Percentiles rank a stretch among this genome's conserved stretches.
Conservation (phyloP, 2,113 vertebrate species). For the Brachyistius frenatus region DNA sequence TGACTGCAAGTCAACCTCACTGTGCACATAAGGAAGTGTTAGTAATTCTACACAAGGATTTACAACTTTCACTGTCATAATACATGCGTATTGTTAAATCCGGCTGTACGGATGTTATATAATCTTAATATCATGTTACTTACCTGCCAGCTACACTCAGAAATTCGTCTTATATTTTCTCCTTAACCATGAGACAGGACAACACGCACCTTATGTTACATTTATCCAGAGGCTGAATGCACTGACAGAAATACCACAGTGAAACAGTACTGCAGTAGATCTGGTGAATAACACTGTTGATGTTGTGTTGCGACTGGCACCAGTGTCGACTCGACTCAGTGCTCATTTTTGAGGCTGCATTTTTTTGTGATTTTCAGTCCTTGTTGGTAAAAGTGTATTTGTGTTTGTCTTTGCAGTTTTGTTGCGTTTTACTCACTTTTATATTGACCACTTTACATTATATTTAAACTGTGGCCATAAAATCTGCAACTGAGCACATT, state of each 20-base stretch:
- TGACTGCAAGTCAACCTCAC: too few relatives aligned
- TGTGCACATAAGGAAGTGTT: not conserved
- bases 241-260: slow-evolving; percentile 6
- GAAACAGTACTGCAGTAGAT: not conserved
- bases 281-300: not conserved
- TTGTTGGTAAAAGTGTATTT: too few relatives aligned
- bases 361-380: too few relatives aligned
- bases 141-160: not conserved
- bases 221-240: not conserved
- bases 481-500: not conserved
- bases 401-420: not conserved
- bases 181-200: not conserved
- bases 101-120: not conserved
- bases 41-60: not conserved
- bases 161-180: not conserved
- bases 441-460: not conserved
- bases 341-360: too few relatives aligned
- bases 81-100: not conserved
- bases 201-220: slow-evolving; percentile 14
- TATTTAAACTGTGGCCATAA: not conserved
- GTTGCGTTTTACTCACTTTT: not conserved
- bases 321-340: too few relatives aligned
- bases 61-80: too few relatives aligned
- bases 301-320: not conserved
- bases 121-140: slow-evolving; percentile 39